Evolutionary conservation across 2,888 invertebrate species (phyloP).

Genomic region (Carterocephalus palaemon): DNA sequence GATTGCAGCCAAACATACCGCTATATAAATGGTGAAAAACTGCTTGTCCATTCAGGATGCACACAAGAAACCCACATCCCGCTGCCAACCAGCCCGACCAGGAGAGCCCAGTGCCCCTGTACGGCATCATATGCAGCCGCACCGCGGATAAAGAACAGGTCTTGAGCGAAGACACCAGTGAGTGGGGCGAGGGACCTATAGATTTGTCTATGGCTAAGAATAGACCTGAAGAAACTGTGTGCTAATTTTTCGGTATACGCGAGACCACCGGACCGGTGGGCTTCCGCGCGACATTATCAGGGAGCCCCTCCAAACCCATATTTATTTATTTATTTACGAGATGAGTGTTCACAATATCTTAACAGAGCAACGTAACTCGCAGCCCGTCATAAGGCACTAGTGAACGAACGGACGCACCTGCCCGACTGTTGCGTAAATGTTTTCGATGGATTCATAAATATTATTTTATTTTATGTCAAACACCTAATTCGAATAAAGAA

Average conservation of each 20-base stretch:
- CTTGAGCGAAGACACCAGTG: neutral
- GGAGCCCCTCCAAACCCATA: too few relatives aligned
- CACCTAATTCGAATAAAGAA: too few relatives aligned
- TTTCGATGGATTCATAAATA: too few relatives aligned
- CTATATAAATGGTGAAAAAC: neutral
- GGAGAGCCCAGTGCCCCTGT: conserved; percentile 44
- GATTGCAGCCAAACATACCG: neutral
- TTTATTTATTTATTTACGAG: conserved; percentile 45
- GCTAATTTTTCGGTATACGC: too few relatives aligned
- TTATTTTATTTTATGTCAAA: too few relatives aligned
- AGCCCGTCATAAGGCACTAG: conserved; percentile 73
- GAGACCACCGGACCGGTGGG: too few relatives aligned
- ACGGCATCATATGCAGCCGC: conserved; percentile 49
- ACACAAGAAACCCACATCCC: conserved; percentile 41
- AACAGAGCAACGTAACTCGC: conserved; percentile 66
- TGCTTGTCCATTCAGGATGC: conserved; percentile 47
- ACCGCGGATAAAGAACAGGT: conserved; percentile 14
- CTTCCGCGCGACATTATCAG: too few relatives aligned
- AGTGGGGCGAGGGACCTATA: conserved; percentile 44
- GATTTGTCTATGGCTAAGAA: conserved; percentile 51
- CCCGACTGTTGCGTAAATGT: too few relatives aligned
- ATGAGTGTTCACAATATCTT: conserved; percentile 54
- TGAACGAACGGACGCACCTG: conserved; percentile 61
- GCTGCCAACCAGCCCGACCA: conserved; percentile 21
- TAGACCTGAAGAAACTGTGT: conserved; percentile 23